phyloP scores from a whole-genome alignment of 1,140 invertebrate genomes.

The Caenorhabditis latens region DNA sequence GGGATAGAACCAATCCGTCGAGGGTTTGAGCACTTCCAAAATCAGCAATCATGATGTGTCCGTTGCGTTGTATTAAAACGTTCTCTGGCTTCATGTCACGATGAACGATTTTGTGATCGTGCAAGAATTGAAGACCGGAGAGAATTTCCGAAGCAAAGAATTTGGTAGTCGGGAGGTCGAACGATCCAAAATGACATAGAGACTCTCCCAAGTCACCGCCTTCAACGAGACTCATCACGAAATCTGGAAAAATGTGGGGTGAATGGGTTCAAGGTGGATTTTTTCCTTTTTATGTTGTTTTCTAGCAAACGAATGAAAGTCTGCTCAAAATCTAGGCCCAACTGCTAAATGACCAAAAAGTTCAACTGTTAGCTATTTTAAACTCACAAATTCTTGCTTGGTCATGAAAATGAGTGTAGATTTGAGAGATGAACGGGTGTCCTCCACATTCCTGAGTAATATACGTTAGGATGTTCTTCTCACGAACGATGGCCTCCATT shows the following conservation, averaged over 20 bases:
- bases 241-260: conserved; percentile 81
- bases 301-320: no score
- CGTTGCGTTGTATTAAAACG: conserved; percentile 86
- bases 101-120: conserved; percentile 90
- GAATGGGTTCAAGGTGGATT: no score
- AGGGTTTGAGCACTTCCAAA: conserved; percentile 89
- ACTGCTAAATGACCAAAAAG: no score
- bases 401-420: conserved; percentile 97
- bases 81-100: conserved; percentile 83
- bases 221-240: conserved; percentile 93
- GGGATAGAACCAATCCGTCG: neutral
- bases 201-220: conserved; percentile 91
- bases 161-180: conserved; percentile 87
- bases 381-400: conserved; percentile 85
- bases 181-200: conserved; percentile 83
- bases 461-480: conserved; percentile 86
- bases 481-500: conserved; percentile 86
- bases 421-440: conserved; percentile 88
- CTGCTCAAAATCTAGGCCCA: no score
- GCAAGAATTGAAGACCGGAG: conserved; percentile 90
- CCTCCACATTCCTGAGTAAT: conserved; percentile 79
- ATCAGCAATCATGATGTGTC: conserved; percentile 95
- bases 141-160: conserved; percentile 95
- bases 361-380: neutral
- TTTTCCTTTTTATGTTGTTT: no score